Evolutionary conservation across 1,140 invertebrate genomes (phyloP).

Genomic region (Lutraria rhynchaena): DNA sequence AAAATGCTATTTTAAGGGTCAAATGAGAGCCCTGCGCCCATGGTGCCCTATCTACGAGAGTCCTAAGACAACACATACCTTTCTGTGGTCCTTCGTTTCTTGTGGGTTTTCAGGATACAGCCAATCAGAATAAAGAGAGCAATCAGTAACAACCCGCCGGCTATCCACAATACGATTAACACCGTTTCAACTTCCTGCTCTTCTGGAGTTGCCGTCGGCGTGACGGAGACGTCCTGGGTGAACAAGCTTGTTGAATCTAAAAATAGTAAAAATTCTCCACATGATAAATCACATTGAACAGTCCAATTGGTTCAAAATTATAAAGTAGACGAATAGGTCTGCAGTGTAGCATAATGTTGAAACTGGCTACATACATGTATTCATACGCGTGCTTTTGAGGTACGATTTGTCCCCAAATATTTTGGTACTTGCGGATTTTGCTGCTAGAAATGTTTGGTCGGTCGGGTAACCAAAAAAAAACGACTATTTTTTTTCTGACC

Average conservation of each 20-base stretch:
- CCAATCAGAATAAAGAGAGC: conserved; percentile 15
- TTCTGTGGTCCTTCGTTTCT: conserved; percentile 19
- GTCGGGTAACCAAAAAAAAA: too few relatives aligned
- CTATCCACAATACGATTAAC: conserved; percentile 41
- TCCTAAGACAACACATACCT: conserved; percentile 7
- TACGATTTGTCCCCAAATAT: background rate
- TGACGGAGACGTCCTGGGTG: background rate
- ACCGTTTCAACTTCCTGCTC: conserved; percentile 26
- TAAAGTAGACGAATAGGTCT: too few relatives aligned
- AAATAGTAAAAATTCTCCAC: too few relatives aligned
- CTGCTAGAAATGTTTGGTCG: too few relatives aligned
- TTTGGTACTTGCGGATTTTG: too few relatives aligned
- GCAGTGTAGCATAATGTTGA: too few relatives aligned
- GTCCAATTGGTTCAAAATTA: too few relatives aligned
- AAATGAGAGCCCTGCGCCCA: too few relatives aligned
- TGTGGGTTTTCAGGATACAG: conserved; percentile 44
- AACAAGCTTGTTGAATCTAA: background rate
- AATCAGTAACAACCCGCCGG: conserved; percentile 44
- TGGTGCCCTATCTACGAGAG: too few relatives aligned
- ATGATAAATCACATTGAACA: too few relatives aligned
- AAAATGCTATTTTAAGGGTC: too few relatives aligned
- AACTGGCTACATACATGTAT: background rate
- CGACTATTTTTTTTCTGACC: background rate
- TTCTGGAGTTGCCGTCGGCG: background rate
- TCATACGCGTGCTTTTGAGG: background rate